Base-by-base conservation (phyloP, 1,140 invertebrate species). In the Pectinophora gossypiella region DNA sequence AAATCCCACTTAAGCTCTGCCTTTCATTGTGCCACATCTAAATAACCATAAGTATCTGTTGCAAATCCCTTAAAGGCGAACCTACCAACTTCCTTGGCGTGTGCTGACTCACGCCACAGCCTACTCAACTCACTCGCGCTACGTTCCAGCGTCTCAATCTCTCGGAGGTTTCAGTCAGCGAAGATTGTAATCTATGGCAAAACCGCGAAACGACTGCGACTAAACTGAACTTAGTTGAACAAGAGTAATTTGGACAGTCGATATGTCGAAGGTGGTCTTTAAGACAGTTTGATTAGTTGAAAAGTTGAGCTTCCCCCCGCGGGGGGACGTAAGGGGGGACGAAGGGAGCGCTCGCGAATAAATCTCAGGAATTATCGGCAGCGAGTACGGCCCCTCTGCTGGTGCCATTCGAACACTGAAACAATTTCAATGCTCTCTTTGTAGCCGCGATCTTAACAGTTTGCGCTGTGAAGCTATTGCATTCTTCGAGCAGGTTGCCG, bases 251-350 rank as follows among this genome's bases (percentile, higher is more conserved):
- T 67, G 66, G 66, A 20, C 67, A 70, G 67, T 71, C 67, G 71
- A 74, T 76, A 66, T 64, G 71, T 70, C 46, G 57, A 61, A 63
- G 63, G 71, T 66, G 72, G 62, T 56, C 62, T 61, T 72, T 69
- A 72, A 80, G 72, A 74, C 72, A 76, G 67, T 80, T 80, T 78
- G 75, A 81, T 81, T 77, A 74, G 68, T 80, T 80, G 55, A 61
- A 62, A 68, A 75, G 52, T 76, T 76, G 38, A 44, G 19, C 16
- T 40, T 62, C 59, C 64, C 55, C 53, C 56, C 47, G 51, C 46
- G 42, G 6, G 13, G 46, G 50, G 9, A 20, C 19, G 42, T 13
- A 9, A 44, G 19, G 19, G 42, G 19, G 19, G 36, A 7, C 7
- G 4, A 18, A 15, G 36, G 36, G 7, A 15, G 36, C 43, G 18